These are phyloP conservation scores for Carapus acus DNA, from an alignment of 2,797 vertebrate genomes.

Conservation along the genomic window DNA sequence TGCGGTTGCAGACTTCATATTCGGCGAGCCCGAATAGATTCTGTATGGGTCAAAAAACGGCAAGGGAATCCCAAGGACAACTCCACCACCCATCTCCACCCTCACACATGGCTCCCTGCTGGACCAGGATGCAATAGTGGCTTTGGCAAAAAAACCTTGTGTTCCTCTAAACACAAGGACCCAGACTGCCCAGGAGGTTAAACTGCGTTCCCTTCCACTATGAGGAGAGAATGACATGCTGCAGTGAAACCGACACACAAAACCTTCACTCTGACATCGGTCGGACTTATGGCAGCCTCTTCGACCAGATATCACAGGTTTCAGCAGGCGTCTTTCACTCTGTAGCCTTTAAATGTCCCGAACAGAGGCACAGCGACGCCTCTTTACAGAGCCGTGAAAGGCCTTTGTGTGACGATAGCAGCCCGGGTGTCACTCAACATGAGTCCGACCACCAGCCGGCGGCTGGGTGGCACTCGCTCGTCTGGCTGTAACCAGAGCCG, in stretches of 20 bases:
- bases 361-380: conserved; percentile 23
- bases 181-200: too few relatives aligned
- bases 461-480: conserved; percentile 48
- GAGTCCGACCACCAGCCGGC: conserved; percentile 29
- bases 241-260: neutral
- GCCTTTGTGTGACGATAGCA: conserved; percentile 29
- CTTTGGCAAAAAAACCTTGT: conserved; percentile 8
- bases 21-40: conserved; percentile 40
- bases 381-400: conserved; percentile 29
- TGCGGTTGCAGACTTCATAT: conserved; percentile 44
- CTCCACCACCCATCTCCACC: conserved; percentile 17
- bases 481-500: conserved; percentile 62
- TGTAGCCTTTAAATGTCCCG: conserved; percentile 23
- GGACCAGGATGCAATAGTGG: conserved; percentile 25
- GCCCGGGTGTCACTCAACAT: conserved; percentile 51
- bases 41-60: conserved; percentile 32
- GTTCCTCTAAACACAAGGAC: conserved; percentile 8
- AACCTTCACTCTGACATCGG: neutral
- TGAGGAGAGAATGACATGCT: neutral
- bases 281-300: conserved; percentile 1
- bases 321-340: conserved; percentile 7
- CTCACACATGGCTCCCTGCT: conserved; percentile 15
- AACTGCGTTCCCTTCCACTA: conserved; percentile 11
- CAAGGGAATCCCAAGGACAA: too few relatives aligned
- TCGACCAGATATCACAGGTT: conserved; percentile 19